Conservation (phyloP, 2,888 invertebrate species). For the Euplagia quadripunctaria region DNA sequence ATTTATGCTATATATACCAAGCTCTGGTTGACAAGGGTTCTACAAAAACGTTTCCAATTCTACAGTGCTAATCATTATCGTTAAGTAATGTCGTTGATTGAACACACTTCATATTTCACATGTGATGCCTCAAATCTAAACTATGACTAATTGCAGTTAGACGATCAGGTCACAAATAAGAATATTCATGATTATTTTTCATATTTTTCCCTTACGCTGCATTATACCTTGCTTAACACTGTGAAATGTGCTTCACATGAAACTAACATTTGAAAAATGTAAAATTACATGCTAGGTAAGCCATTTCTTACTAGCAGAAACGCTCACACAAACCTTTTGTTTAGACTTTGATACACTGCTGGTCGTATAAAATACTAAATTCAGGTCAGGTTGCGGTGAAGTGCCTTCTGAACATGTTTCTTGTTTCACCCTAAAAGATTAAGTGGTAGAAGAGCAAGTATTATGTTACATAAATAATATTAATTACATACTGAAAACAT, state of each 20-base stretch:
- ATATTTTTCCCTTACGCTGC: too few species aligned
- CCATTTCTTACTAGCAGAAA: conserved; percentile 8
- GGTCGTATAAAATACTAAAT: background rate
- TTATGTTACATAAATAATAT: background rate
- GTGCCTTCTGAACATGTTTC: conserved; percentile 29
- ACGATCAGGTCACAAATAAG: too few species aligned
- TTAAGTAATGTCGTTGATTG: background rate
- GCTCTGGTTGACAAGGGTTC: background rate
- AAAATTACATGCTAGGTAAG: conserved; percentile 15
- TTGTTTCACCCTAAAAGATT: background rate
- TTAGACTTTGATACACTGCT: conserved; percentile 20
- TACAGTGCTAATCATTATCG: background rate
- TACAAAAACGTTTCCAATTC: background rate
- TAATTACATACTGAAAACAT: background rate
- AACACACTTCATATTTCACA: too few species aligned
- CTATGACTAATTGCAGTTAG: too few species aligned
- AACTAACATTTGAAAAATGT: conserved; percentile 16
- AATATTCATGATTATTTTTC: too few species aligned
- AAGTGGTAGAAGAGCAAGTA: background rate
- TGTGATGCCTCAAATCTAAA: too few species aligned
- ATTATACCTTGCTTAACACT: too few species aligned
- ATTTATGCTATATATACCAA: too few species aligned
- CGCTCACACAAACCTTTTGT: conserved; percentile 1
- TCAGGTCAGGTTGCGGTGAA: conserved; percentile 26
- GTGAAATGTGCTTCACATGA: too few species aligned